Evolutionary conservation across 2,888 invertebrate species (phyloP).

Genomic region (Chesias legatella): DNA sequence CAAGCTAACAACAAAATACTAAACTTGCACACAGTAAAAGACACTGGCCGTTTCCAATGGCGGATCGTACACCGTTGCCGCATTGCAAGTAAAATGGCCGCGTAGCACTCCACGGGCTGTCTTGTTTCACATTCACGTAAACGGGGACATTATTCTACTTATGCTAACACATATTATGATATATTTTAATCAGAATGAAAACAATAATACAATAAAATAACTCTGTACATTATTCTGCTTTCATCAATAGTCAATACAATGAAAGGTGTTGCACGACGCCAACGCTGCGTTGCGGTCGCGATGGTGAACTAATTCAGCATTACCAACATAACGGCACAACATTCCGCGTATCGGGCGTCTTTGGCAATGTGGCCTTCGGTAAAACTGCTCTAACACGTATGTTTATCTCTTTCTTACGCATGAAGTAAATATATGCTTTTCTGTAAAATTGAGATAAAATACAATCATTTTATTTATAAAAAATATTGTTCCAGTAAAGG

Average conservation of each 20-base stretch:
- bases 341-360: conserved; percentile 73
- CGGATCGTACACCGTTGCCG: conserved; percentile 87
- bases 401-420: conserved; percentile 46
- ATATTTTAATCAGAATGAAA: conserved; percentile 74
- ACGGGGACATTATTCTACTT: conserved; percentile 76
- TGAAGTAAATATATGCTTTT: conserved; percentile 3
- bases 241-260: conserved; percentile 87
- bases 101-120: conserved; percentile 80
- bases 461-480: too few species aligned
- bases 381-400: conserved; percentile 49
- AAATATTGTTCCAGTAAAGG: too few species aligned
- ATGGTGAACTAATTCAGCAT: conserved; percentile 74
- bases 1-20: conserved; percentile 74
- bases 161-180: conserved; percentile 73
- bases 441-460: background rate
- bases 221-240: conserved; percentile 83
- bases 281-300: conserved; percentile 81
- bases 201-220: conserved; percentile 81
- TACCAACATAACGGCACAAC: conserved; percentile 63
- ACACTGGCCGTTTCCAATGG: conserved; percentile 86
- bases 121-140: conserved; percentile 77
- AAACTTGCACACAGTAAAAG: conserved; percentile 83
- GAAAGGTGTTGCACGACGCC: conserved; percentile 85
- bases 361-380: conserved; percentile 69
- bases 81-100: conserved; percentile 87